A percentile compares a stretch with the other conserved stretches of the same genome.
phyloP scores from a whole-genome alignment of 2,113 vertebrate genomes.

The Xiphias gladius region DNA sequence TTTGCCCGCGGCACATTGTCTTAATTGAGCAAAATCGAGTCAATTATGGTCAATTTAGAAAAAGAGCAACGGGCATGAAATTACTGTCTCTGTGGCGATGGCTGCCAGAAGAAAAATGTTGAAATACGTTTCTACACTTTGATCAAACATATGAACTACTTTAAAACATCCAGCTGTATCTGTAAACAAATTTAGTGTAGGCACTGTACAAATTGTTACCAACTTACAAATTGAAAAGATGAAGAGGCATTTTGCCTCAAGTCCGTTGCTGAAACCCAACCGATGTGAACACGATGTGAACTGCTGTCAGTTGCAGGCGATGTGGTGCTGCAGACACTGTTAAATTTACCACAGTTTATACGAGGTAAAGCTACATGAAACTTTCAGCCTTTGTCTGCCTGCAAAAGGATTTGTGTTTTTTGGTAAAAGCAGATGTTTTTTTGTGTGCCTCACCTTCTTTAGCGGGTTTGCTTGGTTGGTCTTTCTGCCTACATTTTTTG shows the following conservation, averaged over 20 bases:
- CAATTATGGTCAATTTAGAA: slow-evolving; percentile 37
- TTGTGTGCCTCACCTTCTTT: background rate
- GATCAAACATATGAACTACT: slow-evolving; percentile 5
- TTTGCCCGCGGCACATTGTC: background rate
- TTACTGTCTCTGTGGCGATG: background rate
- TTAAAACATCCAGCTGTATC: background rate
- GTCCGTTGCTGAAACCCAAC: background rate
- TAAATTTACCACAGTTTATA: background rate
- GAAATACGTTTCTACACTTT: background rate
- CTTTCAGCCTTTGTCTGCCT: background rate
- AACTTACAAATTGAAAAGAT: background rate
- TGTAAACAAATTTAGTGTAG: background rate
- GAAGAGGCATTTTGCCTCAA: background rate
- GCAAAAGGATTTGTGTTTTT: background rate
- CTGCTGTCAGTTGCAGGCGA: background rate
- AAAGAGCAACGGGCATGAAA: slow-evolving; percentile 12
- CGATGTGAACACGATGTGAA: background rate
- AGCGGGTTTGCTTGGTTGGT: background rate
- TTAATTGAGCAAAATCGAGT: slow-evolving; percentile 34
- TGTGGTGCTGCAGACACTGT: background rate
- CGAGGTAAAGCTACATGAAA: background rate
- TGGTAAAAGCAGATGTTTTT: background rate
- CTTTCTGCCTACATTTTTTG: background rate
- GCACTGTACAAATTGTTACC: background rate
- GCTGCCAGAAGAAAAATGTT: background rate